Evolutionary conservation across 2,888 invertebrate genomes (phyloP), one percentile per base, ranked within the genome.

Genomic region (Agrenia bidenticulata): DNA sequence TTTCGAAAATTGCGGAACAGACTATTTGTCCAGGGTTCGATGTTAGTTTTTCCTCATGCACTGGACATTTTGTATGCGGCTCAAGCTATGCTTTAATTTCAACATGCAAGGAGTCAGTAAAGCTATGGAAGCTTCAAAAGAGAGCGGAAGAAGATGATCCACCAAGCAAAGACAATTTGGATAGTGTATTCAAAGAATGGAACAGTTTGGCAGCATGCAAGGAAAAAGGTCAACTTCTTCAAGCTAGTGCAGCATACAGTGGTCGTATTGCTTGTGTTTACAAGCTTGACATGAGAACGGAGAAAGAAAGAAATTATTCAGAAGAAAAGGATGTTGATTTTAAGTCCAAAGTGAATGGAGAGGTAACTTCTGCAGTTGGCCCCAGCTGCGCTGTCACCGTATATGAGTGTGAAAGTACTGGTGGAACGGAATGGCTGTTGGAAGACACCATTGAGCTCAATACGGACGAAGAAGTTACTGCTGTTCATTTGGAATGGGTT

Each of bases 351-450:
- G 32, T 59, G 49, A 62, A 55, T 32, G 45, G 24, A 17, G 61
- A 62, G 9, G 27, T 45, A 39, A 45, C 54, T 7, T 78, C 41
- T 77, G 78, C 41, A 73, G 26, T 23, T 17, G 15, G 26, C 7
- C 66, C 66, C 61, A 69, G 67, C 53, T 76, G 73, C 73, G 76
- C 73, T 81, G 94, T 99, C 7, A 94, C 95, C 51, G 96, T 99
- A 72, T 98, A 96, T 82, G 99, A 99, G 80, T 99, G 99, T 80
- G 99, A 99, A 82, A 97, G 97, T 73, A 96, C 96, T 5, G 99
- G 95, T 56, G 97, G 86, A 11, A 84, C 84, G 13, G 84, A 85
- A 76, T 98, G 97, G 97, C 85, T 95, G 51, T 82, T 95, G 13
- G 97, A 98, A 79, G 97, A 98, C 77, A 94, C 93, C 0, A 95